Evolutionary conservation across 2,113 vertebrate genomes (phyloP), one percentile per base, ranked within the genome.

Genomic region (Patagioenas fasciata): DNA sequence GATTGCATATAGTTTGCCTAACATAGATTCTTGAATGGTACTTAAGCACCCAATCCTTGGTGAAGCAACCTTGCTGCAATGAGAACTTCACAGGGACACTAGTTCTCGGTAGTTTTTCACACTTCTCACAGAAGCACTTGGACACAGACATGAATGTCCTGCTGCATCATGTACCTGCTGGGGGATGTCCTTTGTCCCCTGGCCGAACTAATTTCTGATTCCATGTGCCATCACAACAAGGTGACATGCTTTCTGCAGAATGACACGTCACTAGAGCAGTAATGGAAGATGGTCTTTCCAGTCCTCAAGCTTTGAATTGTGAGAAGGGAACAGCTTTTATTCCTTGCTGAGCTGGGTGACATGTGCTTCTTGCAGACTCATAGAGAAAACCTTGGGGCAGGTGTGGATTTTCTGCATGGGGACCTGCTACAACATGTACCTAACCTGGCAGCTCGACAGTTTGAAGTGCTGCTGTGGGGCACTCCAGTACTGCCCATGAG

Each of bases 191-290:
- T 71, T 53, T 51, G 36, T 60, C 56, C 48, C 47, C 64, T 66
- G 69, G 31, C 21, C 90, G 62, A 77, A 69, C 44, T 51, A 0
- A 32, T 65, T 31, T 91, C 53, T 44, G 50, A 48, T 36, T 60
- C 34, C 2, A 1, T 23, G 18, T 71, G 34, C 40, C 34, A 48
- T 20, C 50, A 72, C 44, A 71, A 72, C 32, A 67, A 47, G 21
- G 31, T 67, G 78, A 70, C 18, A 10, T 7, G 42, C 73, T 60
- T 74, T 92, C 75, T 91, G 40, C 20, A 80, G 75, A 14, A 29
- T 20, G 38, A 58, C 2, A 4, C 54, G 64, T 31, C 50, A 47
- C 31, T 20, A 50, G 17, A 10, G 10, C 0, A 0, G 12, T 15
- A 56, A 10, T 9, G 15, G 38, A n/a, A 85, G 53, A 56, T 38